Evolutionary conservation across 1,140 invertebrate genomes (phyloP), one percentile per base, ranked within the genome.

Genomic region (Drosophila miranda): DNA sequence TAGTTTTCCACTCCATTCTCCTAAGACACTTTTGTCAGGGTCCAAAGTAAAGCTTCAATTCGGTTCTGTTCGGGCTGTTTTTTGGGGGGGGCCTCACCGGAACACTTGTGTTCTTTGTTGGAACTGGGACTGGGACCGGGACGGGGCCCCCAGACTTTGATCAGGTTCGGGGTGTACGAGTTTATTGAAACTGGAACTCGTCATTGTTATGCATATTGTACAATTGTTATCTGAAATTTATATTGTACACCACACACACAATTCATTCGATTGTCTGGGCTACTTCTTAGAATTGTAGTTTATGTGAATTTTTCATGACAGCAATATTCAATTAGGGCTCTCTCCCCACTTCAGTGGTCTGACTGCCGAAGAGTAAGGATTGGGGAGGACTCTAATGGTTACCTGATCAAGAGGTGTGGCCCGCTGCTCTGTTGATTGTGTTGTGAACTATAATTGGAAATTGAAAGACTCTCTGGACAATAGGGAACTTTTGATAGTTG

Each of bases 181-280:
- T 49, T 51, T 55, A 56, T 63, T 59, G 66, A 68, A 75, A 67
- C 66, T 75, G 81, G 76, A 80, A 81, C 77, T 74, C 68, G 60
- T 80, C 77, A 86, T 84, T 84, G 81, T 84, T 79, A 84, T 84
- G 80, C 80, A 84, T 86, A 84, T 86, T 86, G 81, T 76, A 80
- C 81, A 80, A 86, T 83, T 69, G 76, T 83, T 86, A 86, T 86
- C 67, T 76, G 81, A 84, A 75, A 75, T 75, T 75, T 75, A 74
- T 67, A 74, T 75, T 46, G 38, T 73, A 51, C 69, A 41, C 34
- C 16, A 6, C 19, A 51, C 52, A 63, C 30, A 80, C 72, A 76
- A 72, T 60, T 71, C 80, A 59, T 69, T 86, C 67, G 80, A 80
- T 77, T 84, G 81, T 86, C 73, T 66, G 73, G 38, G 72, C 76